Base-by-base conservation (phyloP, 2,888 invertebrate species). In the Sclerodermus sp. region DNA sequence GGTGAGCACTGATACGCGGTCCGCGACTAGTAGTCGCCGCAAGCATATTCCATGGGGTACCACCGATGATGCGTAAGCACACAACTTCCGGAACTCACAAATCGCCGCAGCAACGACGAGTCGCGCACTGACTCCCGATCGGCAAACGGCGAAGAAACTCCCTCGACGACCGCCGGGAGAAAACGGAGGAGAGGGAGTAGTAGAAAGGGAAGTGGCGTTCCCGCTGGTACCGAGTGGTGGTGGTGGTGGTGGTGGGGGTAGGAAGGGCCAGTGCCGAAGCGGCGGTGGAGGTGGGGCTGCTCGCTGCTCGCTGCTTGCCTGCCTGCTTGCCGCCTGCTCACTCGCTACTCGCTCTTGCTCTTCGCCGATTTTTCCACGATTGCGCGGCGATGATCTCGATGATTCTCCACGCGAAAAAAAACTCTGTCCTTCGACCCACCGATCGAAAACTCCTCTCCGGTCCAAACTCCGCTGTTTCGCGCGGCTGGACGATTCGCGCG, bases 91-190 rank as follows among this genome's bases (percentile, higher is more conserved):
- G 34, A 8, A 4, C 13, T 18, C 41, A 23, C 2, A 5, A 60
- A 64, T 51, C 64, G 64, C 46, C 64, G 62, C 62, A 60, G 54
- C 62, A 63, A 67, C 67, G 67, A 66, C 66, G 63, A 61, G 61
- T 60, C 68, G 63, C 68, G 64, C 63, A 68, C 67, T 68, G 68
- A 65, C 64, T 61, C 30, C 38, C 53, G 61, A 55, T 49, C 62
- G 14, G 36, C 36, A 36, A 13, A 36, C 13, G 14, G 5, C 5
- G 36, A 14, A 14, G 36, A 14, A 13, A 36, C 36, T n/a, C 13
- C n/a, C 17, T 14, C 15, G 16, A 15, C 39, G 23, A 15, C 45
- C 17, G 45, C 39, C 18, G 45, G 41, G 14, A 32, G 37, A 23
- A 15, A 43, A 14, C 43, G 10, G 45, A 16, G 34, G 32, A 18